Evolutionary conservation across 2,797 vertebrate species (phyloP).

Genomic region (Scyliorhinus canicula): DNA sequence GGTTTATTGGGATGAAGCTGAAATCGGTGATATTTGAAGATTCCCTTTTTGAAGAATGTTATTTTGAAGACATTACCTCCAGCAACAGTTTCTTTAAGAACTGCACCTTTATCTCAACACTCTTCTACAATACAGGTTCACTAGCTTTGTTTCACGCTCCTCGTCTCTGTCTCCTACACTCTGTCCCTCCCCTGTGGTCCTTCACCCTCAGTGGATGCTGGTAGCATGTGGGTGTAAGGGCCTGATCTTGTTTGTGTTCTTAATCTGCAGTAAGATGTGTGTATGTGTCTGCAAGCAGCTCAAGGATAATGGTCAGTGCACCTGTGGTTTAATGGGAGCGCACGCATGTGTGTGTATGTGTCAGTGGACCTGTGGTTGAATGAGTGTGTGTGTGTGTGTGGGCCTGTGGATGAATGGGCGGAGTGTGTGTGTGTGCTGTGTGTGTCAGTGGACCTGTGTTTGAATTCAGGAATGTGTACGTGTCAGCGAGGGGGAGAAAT

Average conservation of each 20-base stretch:
- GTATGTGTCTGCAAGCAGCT: no score
- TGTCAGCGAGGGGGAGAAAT: background rate
- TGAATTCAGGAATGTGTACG: no score
- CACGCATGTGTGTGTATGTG: no score
- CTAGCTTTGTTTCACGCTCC: background rate
- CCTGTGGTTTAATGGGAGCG: no score
- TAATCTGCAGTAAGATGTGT: no score
- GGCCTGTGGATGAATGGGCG: no score
- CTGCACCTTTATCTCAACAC: constrained; percentile 86
- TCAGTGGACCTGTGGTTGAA: no score
- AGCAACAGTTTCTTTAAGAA: constrained; percentile 97
- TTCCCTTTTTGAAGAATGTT: constrained; percentile 90
- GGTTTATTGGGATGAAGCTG: constrained; percentile 88
- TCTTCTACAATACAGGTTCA: constrained; percentile 93
- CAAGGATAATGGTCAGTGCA: no score
- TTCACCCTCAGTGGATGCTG: background rate
- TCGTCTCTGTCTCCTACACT: background rate
- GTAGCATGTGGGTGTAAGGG: no score
- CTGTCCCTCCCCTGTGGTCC: background rate
- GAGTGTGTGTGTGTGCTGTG: no score
- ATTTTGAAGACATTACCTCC: constrained; percentile 91
- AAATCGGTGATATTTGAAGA: constrained; percentile 91
- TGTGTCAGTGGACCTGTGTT: no score
- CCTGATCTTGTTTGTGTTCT: background rate
- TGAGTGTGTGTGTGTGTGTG: no score